phyloP scores from a whole-genome alignment of 1,140 invertebrate genomes.

The Neoseiulus cucumeris region DNA sequence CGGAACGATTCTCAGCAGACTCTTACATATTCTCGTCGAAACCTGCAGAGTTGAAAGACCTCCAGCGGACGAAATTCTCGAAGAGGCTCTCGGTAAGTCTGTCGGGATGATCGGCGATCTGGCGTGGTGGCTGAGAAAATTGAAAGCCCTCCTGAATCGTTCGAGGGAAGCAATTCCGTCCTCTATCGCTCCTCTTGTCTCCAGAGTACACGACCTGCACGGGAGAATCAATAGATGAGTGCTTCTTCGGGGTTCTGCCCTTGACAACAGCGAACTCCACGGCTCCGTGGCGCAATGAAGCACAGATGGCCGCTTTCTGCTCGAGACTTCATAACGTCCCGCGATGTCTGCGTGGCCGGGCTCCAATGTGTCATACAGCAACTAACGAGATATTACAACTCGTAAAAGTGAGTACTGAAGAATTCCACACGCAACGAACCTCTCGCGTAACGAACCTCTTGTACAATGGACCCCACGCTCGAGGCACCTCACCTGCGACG shows the following conservation, averaged over 20 bases:
- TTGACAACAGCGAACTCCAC: neutral
- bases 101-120: neutral
- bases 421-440: neutral
- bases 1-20: neutral
- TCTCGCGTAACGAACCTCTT: neutral
- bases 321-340: neutral
- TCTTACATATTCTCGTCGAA: neutral
- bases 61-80: neutral
- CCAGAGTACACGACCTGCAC: constrained; percentile 4
- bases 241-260: neutral
- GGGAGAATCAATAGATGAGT: neutral
- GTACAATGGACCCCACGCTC: too few relatives aligned
- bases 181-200: neutral
- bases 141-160: neutral
- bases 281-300: neutral
- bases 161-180: too few relatives aligned
- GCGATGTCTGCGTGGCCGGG: neutral
- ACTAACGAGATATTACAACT: neutral
- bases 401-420: neutral
- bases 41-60: neutral
- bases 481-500: too few relatives aligned
- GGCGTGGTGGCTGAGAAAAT: neutral
- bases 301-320: neutral
- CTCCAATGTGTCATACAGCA: neutral
- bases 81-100: constrained; percentile 5